phyloP scores from a whole-genome alignment of 1,140 invertebrate species.

The Globodera rostochiensis region DNA sequence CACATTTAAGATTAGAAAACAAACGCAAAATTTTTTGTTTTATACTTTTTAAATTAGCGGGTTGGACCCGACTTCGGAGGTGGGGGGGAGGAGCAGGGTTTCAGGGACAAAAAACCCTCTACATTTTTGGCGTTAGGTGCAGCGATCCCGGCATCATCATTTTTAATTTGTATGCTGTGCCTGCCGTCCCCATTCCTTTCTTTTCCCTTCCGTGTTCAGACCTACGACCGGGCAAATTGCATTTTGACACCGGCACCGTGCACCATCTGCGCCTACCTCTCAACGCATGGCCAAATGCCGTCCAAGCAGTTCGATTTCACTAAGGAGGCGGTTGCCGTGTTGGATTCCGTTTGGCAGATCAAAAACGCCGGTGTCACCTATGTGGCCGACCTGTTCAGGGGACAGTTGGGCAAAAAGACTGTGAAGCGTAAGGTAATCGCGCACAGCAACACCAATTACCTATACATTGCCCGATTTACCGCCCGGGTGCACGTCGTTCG shows the following conservation, averaged over 20 bases:
- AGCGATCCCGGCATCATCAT: too few relatives aligned
- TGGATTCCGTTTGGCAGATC: conserved; percentile 4
- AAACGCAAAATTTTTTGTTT: too few relatives aligned
- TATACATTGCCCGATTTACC: neutral
- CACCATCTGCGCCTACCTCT: conserved; percentile 6
- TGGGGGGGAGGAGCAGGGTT: too few relatives aligned
- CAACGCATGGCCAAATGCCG: neutral
- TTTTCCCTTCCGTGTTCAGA: neutral
- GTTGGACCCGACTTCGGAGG: too few relatives aligned
- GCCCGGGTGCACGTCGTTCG: neutral
- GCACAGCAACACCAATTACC: neutral
- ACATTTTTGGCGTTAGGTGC: too few relatives aligned
- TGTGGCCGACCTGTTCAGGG: conserved; percentile 33
- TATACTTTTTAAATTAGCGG: too few relatives aligned
- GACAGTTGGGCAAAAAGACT: conserved; percentile 16
- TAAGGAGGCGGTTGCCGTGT: conserved; percentile 7
- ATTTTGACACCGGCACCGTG: conserved; percentile 17
- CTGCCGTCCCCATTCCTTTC: neutral
- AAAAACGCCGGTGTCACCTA: conserved; percentile 7
- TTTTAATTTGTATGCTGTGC: neutral
- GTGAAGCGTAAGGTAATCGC: conserved; percentile 20
- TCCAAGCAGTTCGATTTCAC: conserved; percentile 16
- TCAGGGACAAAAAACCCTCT: too few relatives aligned
- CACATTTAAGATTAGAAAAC: too few relatives aligned
- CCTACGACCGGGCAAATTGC: conserved; percentile 18